A percentile compares a stretch with the other conserved stretches of the same genome.
Conservation (phyloP, 2,888 invertebrate species). For the Rosalia funebris region DNA sequence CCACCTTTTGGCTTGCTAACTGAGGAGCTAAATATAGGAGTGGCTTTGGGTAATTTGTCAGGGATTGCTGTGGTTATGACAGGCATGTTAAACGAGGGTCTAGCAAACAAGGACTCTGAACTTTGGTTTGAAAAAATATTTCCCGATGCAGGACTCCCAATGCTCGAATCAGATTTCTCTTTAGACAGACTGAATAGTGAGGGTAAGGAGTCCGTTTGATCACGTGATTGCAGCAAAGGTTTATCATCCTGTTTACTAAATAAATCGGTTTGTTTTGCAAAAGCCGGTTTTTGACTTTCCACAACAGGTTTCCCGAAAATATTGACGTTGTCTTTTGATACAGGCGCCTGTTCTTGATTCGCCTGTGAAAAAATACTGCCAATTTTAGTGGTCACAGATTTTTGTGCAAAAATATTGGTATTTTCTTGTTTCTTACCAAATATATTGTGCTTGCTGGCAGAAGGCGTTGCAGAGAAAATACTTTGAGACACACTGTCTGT, state of each 20-base stretch:
- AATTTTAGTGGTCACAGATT: not conserved
- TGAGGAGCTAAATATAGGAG: not conserved
- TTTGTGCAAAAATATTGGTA: conserved; percentile 21
- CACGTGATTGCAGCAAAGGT: not conserved
- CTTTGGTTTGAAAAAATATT: conserved; percentile 10
- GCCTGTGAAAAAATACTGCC: conserved; percentile 26
- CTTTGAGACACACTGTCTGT: not conserved
- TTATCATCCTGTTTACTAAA: not conserved
- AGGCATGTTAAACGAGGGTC: too few relatives aligned
- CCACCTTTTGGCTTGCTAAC: conserved; percentile 34
- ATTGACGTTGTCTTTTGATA: conserved; percentile 1
- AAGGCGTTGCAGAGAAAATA: not conserved
- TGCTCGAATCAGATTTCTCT: conserved; percentile 1
- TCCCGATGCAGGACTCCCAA: not conserved
- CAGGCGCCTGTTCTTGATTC: conserved; percentile 1
- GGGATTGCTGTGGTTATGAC: not conserved
- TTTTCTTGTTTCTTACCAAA: not conserved
- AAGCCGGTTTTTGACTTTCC: not conserved
- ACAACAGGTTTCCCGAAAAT: conserved; percentile 19
- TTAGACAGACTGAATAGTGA: not conserved
- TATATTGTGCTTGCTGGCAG: not conserved
- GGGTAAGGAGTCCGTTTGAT: conserved; percentile 4
- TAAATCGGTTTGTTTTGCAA: not conserved
- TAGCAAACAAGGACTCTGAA: conserved; percentile 1
- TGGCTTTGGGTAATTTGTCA: conserved; percentile 12